These are phyloP conservation scores for Rhagoletis pomonella DNA, from an alignment of 1,140 invertebrate genomes.

Conservation along the genomic window DNA sequence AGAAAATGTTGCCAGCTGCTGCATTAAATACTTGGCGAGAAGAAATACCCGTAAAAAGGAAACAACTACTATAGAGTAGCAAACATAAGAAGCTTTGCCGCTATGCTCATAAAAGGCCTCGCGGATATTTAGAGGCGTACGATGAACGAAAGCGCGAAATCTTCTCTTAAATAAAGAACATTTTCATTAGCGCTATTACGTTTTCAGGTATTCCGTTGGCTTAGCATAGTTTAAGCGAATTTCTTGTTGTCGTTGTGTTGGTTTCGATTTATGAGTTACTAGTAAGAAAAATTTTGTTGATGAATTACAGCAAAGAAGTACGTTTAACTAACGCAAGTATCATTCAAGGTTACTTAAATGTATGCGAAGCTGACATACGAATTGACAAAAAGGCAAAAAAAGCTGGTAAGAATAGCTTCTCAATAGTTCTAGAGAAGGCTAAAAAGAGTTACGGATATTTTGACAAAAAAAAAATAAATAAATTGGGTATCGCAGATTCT, in stretches of 20 bases:
- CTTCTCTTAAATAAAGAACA: not conserved
- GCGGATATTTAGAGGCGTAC: not conserved
- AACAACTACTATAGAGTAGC: not conserved
- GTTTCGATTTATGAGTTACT: no score
- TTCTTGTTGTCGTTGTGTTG: not conserved
- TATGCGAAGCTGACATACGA: no score
- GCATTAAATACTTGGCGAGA: not conserved
- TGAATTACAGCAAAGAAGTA: no score
- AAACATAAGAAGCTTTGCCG: not conserved
- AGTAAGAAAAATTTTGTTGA: no score
- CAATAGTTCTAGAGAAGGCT: no score
- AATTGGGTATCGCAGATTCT: no score
- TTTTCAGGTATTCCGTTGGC: not conserved
- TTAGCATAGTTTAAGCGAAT: not conserved
- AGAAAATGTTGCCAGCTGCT: not conserved
- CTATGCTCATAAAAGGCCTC: not conserved
- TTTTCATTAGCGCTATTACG: conserved; percentile 17
- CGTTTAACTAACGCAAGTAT: no score
- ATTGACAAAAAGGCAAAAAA: no score
- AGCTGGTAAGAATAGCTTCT: no score
- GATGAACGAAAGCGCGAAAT: not conserved
- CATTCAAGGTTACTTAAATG: no score
- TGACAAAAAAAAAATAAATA: no score
- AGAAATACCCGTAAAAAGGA: not conserved
- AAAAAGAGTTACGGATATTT: no score